A percentile compares a stretch with the other conserved stretches of the same genome.
Conservation (phyloP, 2,888 invertebrate species). For the Dynastes maya region DNA sequence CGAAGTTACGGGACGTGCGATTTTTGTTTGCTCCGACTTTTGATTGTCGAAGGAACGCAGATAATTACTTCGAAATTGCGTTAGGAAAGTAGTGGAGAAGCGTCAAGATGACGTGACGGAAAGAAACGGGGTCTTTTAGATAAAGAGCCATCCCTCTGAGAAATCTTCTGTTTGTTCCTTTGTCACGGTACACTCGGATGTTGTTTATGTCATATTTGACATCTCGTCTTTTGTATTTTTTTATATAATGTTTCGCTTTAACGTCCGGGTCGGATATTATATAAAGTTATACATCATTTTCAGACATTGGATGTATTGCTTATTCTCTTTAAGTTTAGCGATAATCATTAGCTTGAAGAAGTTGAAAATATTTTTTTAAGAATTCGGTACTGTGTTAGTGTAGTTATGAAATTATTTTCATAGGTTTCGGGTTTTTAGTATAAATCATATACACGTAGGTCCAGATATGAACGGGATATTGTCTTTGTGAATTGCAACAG, state of each 20-base stretch:
- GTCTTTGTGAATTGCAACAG: too few species aligned
- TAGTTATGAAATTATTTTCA: too few species aligned
- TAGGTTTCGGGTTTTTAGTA: too few species aligned
- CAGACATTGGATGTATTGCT: background rate
- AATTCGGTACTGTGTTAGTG: too few species aligned
- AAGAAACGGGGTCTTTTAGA: constrained; percentile 20
- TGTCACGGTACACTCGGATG: constrained; percentile 26
- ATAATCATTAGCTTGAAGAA: too few species aligned
- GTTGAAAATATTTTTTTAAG: too few species aligned
- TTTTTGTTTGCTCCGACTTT: constrained; percentile 47
- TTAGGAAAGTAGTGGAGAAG: constrained; percentile 20
- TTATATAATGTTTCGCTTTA: background rate
- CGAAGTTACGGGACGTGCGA: constrained; percentile 24
- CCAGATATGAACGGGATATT: too few species aligned
- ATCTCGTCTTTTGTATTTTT: constrained; percentile 35
- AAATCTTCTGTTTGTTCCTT: constrained; percentile 43
- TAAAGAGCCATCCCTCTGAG: constrained; percentile 29
- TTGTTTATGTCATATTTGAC: constrained; percentile 39
- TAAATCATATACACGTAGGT: too few species aligned
- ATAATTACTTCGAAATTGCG: constrained; percentile 50
- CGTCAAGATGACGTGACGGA: constrained; percentile 33
- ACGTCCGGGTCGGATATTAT: background rate
- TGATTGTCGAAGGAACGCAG: constrained; percentile 31
- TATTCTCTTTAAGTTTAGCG: too few species aligned
- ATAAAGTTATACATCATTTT: background rate